These are phyloP conservation scores for Drosophila anomelani DNA, from an alignment of 2,888 invertebrate genomes.

Conservation along the genomic window DNA sequence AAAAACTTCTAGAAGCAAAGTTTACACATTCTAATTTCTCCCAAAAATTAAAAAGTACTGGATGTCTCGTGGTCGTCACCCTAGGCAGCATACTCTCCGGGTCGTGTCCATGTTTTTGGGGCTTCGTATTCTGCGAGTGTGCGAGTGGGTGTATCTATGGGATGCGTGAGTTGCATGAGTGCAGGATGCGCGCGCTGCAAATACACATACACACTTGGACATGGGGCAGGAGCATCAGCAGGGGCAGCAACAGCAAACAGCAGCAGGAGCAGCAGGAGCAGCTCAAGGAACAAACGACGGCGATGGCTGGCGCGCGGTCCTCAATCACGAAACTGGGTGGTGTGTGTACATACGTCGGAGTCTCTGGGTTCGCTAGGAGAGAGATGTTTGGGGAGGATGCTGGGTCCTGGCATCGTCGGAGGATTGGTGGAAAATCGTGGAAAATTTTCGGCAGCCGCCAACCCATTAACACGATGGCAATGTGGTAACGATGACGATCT, in stretches of 20 bases:
- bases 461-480: constrained; percentile 41
- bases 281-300: constrained; percentile 29
- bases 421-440: constrained; percentile 50
- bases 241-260: not conserved
- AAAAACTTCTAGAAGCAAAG: too few relatives aligned
- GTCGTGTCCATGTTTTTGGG: constrained; percentile 4
- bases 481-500: constrained; percentile 27
- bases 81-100: not conserved
- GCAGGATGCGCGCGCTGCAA: constrained; percentile 51
- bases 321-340: constrained; percentile 27
- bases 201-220: constrained; percentile 16
- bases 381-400: not conserved
- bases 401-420: constrained; percentile 13
- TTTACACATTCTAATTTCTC: too few relatives aligned
- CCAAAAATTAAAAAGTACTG: not conserved
- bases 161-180: constrained; percentile 43
- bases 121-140: constrained; percentile 5
- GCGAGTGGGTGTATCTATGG: constrained; percentile 26
- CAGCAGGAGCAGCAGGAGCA: not conserved
- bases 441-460: constrained; percentile 51
- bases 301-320: constrained; percentile 18
- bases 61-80: not conserved
- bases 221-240: constrained; percentile 1
- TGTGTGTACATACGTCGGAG: not conserved
- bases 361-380: not conserved